A percentile compares a stretch with the other conserved stretches of the same genome.
These are phyloP conservation scores for Leptopilina syphax DNA, from an alignment of 2,888 invertebrate genomes.

Conservation along the genomic window DNA sequence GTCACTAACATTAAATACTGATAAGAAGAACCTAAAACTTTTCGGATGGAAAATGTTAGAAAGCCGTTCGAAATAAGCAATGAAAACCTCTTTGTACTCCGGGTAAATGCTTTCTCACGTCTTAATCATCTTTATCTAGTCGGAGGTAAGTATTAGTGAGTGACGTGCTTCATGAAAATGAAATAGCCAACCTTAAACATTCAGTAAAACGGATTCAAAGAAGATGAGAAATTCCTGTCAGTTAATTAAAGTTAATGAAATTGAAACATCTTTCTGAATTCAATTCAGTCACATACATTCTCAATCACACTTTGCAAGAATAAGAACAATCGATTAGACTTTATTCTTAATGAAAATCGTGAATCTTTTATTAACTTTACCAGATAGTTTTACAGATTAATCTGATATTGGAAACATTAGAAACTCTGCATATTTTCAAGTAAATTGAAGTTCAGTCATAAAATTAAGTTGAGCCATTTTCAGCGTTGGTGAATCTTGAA, in stretches of 20 bases:
- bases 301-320: background rate
- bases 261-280: slow-evolving; percentile 15
- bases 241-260: slow-evolving; percentile 62
- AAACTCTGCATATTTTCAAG: too few relatives aligned
- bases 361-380: background rate
- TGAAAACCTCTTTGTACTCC: slow-evolving; percentile 26
- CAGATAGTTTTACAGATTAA: background rate
- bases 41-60: slow-evolving; percentile 49
- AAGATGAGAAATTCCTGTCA: slow-evolving; percentile 64
- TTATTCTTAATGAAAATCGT: background rate
- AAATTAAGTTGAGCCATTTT: too few relatives aligned
- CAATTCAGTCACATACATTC: background rate
- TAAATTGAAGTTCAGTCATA: too few relatives aligned
- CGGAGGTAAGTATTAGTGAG: slow-evolving; percentile 10
- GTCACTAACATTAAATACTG: slow-evolving; percentile 47
- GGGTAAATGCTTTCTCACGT: slow-evolving; percentile 49
- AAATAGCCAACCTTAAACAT: slow-evolving; percentile 44
- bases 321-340: background rate
- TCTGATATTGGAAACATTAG: too few relatives aligned
- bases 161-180: slow-evolving; percentile 50
- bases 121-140: slow-evolving; percentile 45
- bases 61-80: slow-evolving; percentile 42
- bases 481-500: too few relatives aligned
- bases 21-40: slow-evolving; percentile 51
- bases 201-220: background rate